Evolutionary conservation across 2,113 vertebrate genomes (phyloP).

Genomic region (Cyphomyrus plagiostoma): DNA sequence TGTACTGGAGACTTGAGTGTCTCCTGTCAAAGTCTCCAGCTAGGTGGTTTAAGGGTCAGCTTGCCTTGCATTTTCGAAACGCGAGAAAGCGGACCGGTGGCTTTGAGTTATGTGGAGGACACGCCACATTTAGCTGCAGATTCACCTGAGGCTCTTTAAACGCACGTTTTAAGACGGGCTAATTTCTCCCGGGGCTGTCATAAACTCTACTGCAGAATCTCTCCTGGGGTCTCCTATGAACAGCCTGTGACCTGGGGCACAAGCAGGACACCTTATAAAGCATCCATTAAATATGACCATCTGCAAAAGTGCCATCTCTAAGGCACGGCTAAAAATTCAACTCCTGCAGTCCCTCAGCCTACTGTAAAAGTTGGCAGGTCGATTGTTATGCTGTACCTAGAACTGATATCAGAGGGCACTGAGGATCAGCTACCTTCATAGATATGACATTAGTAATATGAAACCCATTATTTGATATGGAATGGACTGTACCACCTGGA

Average conservation of each 20-base stretch:
- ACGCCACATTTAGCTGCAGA: background rate
- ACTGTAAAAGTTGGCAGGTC: background rate
- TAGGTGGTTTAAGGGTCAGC: background rate
- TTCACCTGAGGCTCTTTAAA: background rate
- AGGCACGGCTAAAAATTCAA: background rate
- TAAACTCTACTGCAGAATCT: background rate
- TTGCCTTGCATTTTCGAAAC: background rate
- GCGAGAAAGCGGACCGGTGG: background rate
- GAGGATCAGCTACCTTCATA: background rate
- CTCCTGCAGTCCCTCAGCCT: background rate
- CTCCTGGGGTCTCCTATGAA: background rate
- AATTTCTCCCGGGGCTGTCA: conserved; percentile 1
- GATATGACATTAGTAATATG: background rate
- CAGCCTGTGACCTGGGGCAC: conserved; percentile 4
- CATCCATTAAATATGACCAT: background rate
- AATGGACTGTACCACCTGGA: background rate
- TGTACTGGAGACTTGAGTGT: background rate
- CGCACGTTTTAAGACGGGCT: background rate
- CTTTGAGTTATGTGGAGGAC: background rate
- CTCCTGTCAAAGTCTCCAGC: background rate
- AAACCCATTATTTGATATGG: background rate
- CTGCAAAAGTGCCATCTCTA: background rate
- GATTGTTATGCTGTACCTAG: background rate
- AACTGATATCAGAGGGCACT: background rate
- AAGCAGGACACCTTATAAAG: background rate